Conservation (phyloP, 2,888 invertebrate species). For the Bedellia somnulentella region DNA sequence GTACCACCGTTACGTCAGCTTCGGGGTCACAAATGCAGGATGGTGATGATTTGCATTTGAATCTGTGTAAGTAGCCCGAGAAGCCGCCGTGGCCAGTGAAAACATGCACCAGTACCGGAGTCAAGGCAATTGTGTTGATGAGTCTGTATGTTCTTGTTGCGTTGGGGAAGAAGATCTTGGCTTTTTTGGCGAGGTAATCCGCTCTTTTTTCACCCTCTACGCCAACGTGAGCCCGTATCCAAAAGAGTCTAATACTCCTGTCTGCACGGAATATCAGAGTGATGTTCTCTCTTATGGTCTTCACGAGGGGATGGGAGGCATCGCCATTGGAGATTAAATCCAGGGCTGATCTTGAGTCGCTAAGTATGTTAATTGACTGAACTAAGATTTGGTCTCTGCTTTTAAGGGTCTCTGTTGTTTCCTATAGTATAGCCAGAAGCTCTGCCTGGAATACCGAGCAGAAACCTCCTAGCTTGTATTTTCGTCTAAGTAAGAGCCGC, state of each 20-base stretch:
- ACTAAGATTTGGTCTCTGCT: background rate
- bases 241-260: no score
- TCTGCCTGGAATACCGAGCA: background rate
- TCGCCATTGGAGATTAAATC: background rate
- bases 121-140: background rate
- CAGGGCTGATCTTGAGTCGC: slow-evolving; percentile 1
- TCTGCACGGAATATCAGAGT: no score
- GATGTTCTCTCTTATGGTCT: no score
- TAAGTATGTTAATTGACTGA: background rate
- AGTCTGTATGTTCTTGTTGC: background rate
- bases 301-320: no score
- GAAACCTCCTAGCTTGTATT: background rate
- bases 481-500: no score
- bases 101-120: background rate
- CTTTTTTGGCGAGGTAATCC: background rate
- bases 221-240: slow-evolving; percentile 1
- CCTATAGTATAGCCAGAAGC: background rate
- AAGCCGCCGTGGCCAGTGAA: background rate
- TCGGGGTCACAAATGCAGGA: no score
- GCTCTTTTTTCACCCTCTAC: slow-evolving; percentile 1
- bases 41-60: no score
- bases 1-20: no score
- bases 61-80: no score
- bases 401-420: background rate
- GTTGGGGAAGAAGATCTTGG: slow-evolving; percentile 1